phyloP scores from a whole-genome alignment of 2,888 invertebrate species.

The Metalampra italica region DNA sequence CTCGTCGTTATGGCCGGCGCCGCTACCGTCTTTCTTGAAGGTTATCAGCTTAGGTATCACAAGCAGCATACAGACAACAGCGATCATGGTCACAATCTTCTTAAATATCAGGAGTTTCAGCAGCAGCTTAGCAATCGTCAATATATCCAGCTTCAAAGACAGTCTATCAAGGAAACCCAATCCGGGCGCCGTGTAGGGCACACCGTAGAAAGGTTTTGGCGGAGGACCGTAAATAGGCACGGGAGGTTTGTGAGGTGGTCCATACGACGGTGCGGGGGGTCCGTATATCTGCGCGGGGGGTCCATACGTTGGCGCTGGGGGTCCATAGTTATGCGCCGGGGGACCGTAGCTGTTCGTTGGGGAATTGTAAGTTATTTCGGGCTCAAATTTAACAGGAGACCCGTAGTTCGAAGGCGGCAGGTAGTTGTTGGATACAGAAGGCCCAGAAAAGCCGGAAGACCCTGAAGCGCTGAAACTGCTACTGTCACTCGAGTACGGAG shows the following conservation, averaged over 20 bases:
- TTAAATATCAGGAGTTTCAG: slow-evolving; percentile 88
- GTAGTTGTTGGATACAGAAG: slow-evolving; percentile 32
- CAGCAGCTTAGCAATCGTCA: slow-evolving; percentile 85
- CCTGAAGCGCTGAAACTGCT: slow-evolving; percentile 50
- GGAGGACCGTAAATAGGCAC: slow-evolving; percentile 66
- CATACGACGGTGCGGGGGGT: slow-evolving; percentile 59
- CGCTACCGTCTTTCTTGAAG: slow-evolving; percentile 59
- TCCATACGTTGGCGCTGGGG: slow-evolving; percentile 57
- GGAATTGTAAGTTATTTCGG: slow-evolving; percentile 53
- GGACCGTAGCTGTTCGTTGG: slow-evolving; percentile 51
- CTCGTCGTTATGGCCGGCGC: slow-evolving; percentile 46
- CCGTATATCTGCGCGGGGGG: slow-evolving; percentile 55
- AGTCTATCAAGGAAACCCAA: slow-evolving; percentile 81
- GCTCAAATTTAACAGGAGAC: slow-evolving; percentile 56
- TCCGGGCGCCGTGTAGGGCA: slow-evolving; percentile 76
- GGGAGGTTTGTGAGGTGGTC: slow-evolving; percentile 57
- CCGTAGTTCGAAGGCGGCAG: slow-evolving; percentile 49
- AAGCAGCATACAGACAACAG: slow-evolving; percentile 84
- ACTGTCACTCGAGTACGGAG: slow-evolving; percentile 47
- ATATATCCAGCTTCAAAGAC: slow-evolving; percentile 83
- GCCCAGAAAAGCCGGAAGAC: slow-evolving; percentile 30
- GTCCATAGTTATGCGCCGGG: slow-evolving; percentile 59
- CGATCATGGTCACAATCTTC: slow-evolving; percentile 88
- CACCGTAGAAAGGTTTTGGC: slow-evolving; percentile 65
- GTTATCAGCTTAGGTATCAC: slow-evolving; percentile 85